A percentile compares a stretch with the other conserved stretches of the same genome.
Evolutionary conservation across 2,888 invertebrate genomes (phyloP).

Genomic region (Caradrina kadenii): DNA sequence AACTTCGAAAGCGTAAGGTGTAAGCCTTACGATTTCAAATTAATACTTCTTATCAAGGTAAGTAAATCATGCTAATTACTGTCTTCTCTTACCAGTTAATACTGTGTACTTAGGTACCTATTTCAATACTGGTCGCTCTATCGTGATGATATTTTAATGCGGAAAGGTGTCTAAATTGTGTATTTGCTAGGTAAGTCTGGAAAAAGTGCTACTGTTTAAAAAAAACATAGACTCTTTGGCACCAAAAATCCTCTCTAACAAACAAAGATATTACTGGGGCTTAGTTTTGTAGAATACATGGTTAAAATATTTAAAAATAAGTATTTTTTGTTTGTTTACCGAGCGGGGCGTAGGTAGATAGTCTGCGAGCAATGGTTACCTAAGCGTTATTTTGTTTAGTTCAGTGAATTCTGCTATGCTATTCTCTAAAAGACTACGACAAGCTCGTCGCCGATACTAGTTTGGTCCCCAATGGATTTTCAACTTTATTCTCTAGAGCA

Average conservation of each 20-base stretch:
- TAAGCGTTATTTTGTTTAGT: neutral
- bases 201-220: conserved; percentile 6
- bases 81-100: conserved; percentile 3
- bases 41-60: conserved; percentile 3
- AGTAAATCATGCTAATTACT: no score
- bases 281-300: conserved; percentile 2
- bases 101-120: conserved; percentile 6
- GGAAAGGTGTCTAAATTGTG: conserved; percentile 13
- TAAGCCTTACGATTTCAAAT: conserved; percentile 5
- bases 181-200: conserved; percentile 12
- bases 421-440: conserved; percentile 6
- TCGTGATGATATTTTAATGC: conserved; percentile 12
- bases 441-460: conserved; percentile 6
- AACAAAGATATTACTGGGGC: conserved; percentile 12
- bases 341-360: no score
- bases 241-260: neutral
- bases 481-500: conserved; percentile 40
- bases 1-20: neutral
- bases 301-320: no score
- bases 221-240: neutral
- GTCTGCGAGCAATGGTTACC: no score
- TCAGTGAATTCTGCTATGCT: conserved; percentile 8
- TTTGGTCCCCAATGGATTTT: conserved; percentile 9
- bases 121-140: conserved; percentile 11
- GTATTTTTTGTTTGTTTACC: no score